Percentiles rank a stretch among this genome's conserved stretches.
Conservation (phyloP, 2,797 vertebrate genomes). For the Chelonia mydas region DNA sequence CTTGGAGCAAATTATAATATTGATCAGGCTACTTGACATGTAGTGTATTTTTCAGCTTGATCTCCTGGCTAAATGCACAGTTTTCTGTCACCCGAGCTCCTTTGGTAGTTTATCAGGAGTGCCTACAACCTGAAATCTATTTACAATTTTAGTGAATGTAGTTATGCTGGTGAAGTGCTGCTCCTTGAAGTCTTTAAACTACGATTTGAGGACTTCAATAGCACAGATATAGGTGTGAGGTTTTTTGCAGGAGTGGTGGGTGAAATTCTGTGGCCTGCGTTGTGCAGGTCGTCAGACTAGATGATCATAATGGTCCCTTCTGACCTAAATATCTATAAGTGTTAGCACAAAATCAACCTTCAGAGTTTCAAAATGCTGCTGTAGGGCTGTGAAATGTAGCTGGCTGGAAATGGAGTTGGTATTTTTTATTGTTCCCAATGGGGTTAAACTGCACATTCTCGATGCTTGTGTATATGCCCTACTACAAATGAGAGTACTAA, state of each 20-base stretch:
- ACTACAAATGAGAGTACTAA: conserved; percentile 65
- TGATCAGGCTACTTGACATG: conserved; percentile 61
- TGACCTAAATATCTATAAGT: no score
- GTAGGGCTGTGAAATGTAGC: conserved; percentile 16
- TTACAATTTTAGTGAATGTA: conserved; percentile 31
- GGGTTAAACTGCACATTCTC: conserved; percentile 42
- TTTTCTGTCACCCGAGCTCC: conserved; percentile 48
- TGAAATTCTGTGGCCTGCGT: no score
- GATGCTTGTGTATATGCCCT: conserved; percentile 19
- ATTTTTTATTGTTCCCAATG: conserved; percentile 1
- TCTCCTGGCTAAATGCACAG: conserved; percentile 26
- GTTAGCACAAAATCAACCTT: background rate
- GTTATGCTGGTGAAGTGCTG: background rate
- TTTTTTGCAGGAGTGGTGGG: no score
- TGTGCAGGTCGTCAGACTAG: no score
- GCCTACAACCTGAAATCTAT: conserved; percentile 8
- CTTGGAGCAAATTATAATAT: conserved; percentile 58
- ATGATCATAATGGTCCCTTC: no score
- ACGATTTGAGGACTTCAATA: no score
- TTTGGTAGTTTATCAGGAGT: conserved; percentile 47
- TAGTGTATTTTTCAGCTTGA: conserved; percentile 68
- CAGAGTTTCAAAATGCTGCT: background rate
- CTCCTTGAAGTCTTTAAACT: no score
- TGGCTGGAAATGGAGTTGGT: background rate
- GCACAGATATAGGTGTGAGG: no score